Evolutionary conservation across 2,113 vertebrate species (phyloP).

Genomic region (Osmerus eperlanus): DNA sequence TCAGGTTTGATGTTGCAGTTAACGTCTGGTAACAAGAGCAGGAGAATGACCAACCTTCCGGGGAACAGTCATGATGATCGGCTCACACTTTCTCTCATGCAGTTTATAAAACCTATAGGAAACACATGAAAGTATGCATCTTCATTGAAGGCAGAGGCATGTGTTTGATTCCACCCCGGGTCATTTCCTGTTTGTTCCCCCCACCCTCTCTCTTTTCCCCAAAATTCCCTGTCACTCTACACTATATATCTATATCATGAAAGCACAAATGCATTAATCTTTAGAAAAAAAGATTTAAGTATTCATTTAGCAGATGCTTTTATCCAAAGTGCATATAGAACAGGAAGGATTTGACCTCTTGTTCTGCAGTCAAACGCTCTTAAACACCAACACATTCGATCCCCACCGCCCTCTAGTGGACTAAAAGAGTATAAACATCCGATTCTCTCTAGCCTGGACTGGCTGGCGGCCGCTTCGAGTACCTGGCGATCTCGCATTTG

Average conservation of each 20-base stretch:
- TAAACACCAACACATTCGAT: too few relatives aligned
- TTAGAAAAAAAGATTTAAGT: too few relatives aligned
- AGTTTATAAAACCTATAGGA: constrained; percentile 93
- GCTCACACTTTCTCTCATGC: constrained; percentile 97
- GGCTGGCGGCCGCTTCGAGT: background rate
- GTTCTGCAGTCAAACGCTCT: too few relatives aligned
- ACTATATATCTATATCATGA: too few relatives aligned
- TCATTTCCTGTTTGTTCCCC: background rate
- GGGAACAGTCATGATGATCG: constrained; percentile 98
- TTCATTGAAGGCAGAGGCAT: background rate
- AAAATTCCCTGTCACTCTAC: too few relatives aligned
- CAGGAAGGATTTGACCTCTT: too few relatives aligned
- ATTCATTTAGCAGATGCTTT: background rate
- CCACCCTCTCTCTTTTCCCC: background rate
- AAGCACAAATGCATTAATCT: too few relatives aligned
- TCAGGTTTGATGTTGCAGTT: too few relatives aligned
- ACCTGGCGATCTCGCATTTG: constrained; percentile 99
- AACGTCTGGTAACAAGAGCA: background rate
- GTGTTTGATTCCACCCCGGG: background rate
- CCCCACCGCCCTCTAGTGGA: constrained; percentile 28
- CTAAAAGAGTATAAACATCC: background rate
- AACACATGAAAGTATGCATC: background rate
- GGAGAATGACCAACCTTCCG: constrained; percentile 79
- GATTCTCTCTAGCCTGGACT: background rate
- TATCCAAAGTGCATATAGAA: too few relatives aligned